Evolutionary conservation across 2,797 vertebrate species (phyloP), one percentile per base, ranked within the genome.

Genomic region (Sphaeramia orbicularis): DNA sequence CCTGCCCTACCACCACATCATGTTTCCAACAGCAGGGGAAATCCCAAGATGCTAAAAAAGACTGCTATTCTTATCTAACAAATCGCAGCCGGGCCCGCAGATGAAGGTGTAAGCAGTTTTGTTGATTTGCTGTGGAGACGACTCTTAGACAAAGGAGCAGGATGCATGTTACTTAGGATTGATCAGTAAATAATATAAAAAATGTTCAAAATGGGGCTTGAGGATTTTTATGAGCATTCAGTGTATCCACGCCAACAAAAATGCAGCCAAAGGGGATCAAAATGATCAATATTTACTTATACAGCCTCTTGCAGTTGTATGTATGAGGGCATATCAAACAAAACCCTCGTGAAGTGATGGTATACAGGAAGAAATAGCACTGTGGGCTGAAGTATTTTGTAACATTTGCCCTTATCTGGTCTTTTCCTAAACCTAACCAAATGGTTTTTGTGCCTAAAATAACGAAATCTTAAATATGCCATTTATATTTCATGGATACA

Each of bases 21-120:
- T 65, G 76, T 80, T 68, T 78, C 53, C 43, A 64, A 64, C 52
- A 61, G 55, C 43, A 16, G 35, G 18, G 67, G 44, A 40, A 78
- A 51, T 80, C 88, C 79, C 40, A n/a, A 50, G 74, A 70, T 40
- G 56, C 59, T 10, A 19, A 80, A 74, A 62, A 62, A n/a, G 36
- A 43, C 7, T 6, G 47, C 58, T 84, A 66, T 82, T 84, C 85
- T 78, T 58, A 65, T 71, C 63, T 53, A 24, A 55, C 42, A 42
- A 61, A 57, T 63, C 5, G 1, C 10, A 3, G 32, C 41, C 4
- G 18, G 40, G 68, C 43, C 47, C 42, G 43, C 58, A 67, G 58
- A 73, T 65, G 74, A 80, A 59, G 66, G 37, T 48, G 64, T 77
- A 61, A 84, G 67, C 37, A 0, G 19, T 72, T 76, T 54, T 60